These are phyloP conservation scores for Nasonia longicornis DNA, from an alignment of 1,140 invertebrate genomes.

Conservation along the genomic window DNA sequence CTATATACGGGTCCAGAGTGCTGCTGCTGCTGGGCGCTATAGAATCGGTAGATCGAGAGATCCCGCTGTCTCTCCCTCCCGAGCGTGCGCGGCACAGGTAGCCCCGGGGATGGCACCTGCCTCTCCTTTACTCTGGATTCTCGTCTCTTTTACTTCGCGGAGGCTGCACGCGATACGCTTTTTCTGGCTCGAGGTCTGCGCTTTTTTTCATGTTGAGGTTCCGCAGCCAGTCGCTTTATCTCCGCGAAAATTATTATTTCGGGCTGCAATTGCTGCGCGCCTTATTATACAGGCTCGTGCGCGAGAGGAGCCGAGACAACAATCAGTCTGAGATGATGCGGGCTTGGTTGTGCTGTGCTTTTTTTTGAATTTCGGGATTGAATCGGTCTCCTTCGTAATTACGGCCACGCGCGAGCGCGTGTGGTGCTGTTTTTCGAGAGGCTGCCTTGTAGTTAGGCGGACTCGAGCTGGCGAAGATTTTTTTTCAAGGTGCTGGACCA, in stretches of 20 bases:
- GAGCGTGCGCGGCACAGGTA: slow-evolving; percentile 41
- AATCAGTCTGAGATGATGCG: slow-evolving; percentile 3
- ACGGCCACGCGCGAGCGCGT: slow-evolving; percentile 24
- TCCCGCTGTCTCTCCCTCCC: slow-evolving; percentile 33
- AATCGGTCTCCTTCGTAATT: slow-evolving; percentile 5
- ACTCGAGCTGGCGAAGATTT: background rate
- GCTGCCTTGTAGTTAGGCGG: background rate
- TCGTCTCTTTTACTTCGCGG: slow-evolving; percentile 36
- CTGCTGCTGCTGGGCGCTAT: background rate
- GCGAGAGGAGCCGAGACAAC: slow-evolving; percentile 3
- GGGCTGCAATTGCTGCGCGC: slow-evolving; percentile 13
- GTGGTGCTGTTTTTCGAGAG: background rate
- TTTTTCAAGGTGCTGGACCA: background rate
- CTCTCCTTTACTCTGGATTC: slow-evolving; percentile 43
- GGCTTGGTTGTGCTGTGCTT: background rate
- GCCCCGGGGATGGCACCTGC: slow-evolving; percentile 51
- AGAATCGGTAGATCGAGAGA: slow-evolving; percentile 44
- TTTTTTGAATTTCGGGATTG: slow-evolving; percentile 4
- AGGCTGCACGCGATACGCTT: slow-evolving; percentile 45
- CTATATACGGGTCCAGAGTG: slow-evolving; percentile 44
- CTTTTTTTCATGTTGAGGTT: background rate
- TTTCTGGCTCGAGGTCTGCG: slow-evolving; percentile 35
- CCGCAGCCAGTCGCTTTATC: background rate
- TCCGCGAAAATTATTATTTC: slow-evolving; percentile 27
- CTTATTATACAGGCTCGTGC: slow-evolving; percentile 20